These are phyloP conservation scores for Eueremaeus valkanovi DNA, from an alignment of 2,888 invertebrate species.

Conservation along the genomic window DNA sequence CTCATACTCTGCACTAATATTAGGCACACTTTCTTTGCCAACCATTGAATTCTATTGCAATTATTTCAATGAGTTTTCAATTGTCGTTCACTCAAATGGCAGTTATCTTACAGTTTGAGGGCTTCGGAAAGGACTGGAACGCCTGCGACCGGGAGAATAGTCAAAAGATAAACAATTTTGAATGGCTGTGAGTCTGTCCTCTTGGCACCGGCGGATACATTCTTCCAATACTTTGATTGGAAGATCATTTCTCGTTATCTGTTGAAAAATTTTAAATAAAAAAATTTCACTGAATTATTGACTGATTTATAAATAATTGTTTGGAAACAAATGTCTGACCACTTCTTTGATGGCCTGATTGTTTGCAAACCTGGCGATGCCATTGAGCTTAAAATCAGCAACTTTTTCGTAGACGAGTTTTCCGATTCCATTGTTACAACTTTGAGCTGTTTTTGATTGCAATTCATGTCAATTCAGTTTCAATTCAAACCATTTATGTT, in stretches of 20 bases:
- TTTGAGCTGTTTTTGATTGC: slow-evolving; percentile 64
- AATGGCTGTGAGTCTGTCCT: slow-evolving; percentile 70
- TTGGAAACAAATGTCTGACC: slow-evolving; percentile 29
- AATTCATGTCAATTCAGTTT: neutral
- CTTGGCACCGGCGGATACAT: slow-evolving; percentile 77
- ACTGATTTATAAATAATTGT: neutral
- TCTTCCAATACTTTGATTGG: slow-evolving; percentile 76
- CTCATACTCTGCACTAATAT: slow-evolving; percentile 39
- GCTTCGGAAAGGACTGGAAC: slow-evolving; percentile 68
- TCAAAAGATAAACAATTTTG: slow-evolving; percentile 73
- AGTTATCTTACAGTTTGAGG: neutral
- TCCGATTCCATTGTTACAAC: slow-evolving; percentile 83
- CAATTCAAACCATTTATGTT: too few species aligned
- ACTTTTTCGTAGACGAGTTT: slow-evolving; percentile 80
- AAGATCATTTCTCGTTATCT: slow-evolving; percentile 36
- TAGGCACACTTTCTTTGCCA: slow-evolving; percentile 31
- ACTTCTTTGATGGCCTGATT: slow-evolving; percentile 30
- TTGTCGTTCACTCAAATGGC: too few species aligned
- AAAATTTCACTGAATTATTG: neutral
- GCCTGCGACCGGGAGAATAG: slow-evolving; percentile 78
- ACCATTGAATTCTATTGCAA: neutral
- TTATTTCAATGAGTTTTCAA: neutral
- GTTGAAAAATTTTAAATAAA: slow-evolving; percentile 6
- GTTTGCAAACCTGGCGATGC: slow-evolving; percentile 7
- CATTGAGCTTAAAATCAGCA: slow-evolving; percentile 60